A percentile compares a stretch with the other conserved stretches of the same genome.
Evolutionary conservation across 2,797 vertebrate species (phyloP).

Genomic region (Hypotaenidia okinawae): DNA sequence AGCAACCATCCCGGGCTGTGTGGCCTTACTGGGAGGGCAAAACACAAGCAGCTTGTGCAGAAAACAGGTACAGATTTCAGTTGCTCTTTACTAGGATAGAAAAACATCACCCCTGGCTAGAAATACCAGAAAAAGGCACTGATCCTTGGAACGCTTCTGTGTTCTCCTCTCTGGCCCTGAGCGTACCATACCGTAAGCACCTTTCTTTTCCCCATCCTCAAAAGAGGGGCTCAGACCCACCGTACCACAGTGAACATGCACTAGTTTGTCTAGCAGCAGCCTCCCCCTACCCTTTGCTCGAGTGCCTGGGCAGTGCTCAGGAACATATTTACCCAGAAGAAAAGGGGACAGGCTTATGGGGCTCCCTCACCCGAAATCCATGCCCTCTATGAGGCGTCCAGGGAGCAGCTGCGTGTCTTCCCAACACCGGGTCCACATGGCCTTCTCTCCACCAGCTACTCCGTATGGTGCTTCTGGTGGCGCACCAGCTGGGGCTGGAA

Average conservation of each 20-base stretch:
- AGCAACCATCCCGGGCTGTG: background rate
- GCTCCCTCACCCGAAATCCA: background rate
- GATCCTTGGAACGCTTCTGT: background rate
- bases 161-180: background rate
- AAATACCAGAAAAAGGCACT: background rate
- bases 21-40: background rate
- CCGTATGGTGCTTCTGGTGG: background rate
- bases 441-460: background rate
- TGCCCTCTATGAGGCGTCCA: rapidly evolving
- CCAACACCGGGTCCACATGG: background rate
- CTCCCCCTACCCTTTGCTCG: background rate
- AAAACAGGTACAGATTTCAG: background rate
- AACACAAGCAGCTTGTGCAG: background rate
- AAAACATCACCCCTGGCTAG: background rate
- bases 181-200: background rate
- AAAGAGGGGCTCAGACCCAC: background rate
- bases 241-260: background rate
- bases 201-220: background rate
- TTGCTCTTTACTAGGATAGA: background rate
- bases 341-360: background rate
- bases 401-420: background rate
- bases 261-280: background rate
- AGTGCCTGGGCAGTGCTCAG: background rate
- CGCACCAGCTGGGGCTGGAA: conserved; percentile 43
- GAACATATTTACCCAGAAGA: background rate